Percentiles rank a stretch among this genome's conserved stretches.
Conservation (phyloP, 2,888 invertebrate genomes). For the Uloborus plumipes region DNA sequence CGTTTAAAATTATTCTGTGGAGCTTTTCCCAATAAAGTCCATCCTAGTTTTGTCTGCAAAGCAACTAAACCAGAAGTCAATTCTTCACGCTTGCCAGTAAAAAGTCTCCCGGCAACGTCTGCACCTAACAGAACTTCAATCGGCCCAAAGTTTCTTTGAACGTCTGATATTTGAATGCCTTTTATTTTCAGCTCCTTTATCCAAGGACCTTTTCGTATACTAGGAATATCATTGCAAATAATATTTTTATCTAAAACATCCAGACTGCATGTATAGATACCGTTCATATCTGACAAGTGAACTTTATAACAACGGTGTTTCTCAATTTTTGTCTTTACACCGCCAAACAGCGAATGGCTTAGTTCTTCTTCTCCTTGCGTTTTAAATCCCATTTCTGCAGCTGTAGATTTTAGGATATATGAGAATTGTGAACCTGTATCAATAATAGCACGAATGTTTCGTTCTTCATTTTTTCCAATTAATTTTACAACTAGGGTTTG, state of each 20-base stretch:
- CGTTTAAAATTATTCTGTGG: neutral
- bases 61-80: constrained; percentile 19
- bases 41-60: constrained; percentile 19
- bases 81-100: constrained; percentile 11
- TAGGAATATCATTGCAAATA: constrained; percentile 22
- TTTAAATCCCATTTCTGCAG: constrained; percentile 20
- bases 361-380: constrained; percentile 20
- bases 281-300: neutral
- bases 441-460: constrained; percentile 5
- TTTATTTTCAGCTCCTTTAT: constrained; percentile 10
- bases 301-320: constrained; percentile 25
- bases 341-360: constrained; percentile 21
- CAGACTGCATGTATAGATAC: neutral
- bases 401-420: constrained; percentile 21
- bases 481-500: constrained; percentile 6
- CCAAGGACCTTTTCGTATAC: constrained; percentile 17
- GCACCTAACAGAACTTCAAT: constrained; percentile 34
- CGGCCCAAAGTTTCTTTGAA: neutral
- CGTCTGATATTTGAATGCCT: neutral
- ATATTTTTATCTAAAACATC: constrained; percentile 10
- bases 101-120: constrained; percentile 25
- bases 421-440: constrained; percentile 10
- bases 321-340: constrained; percentile 1
- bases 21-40: constrained; percentile 25
- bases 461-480: neutral